These are phyloP conservation scores for Nymphalis io DNA, from an alignment of 1,140 invertebrate species.

Conservation along the genomic window DNA sequence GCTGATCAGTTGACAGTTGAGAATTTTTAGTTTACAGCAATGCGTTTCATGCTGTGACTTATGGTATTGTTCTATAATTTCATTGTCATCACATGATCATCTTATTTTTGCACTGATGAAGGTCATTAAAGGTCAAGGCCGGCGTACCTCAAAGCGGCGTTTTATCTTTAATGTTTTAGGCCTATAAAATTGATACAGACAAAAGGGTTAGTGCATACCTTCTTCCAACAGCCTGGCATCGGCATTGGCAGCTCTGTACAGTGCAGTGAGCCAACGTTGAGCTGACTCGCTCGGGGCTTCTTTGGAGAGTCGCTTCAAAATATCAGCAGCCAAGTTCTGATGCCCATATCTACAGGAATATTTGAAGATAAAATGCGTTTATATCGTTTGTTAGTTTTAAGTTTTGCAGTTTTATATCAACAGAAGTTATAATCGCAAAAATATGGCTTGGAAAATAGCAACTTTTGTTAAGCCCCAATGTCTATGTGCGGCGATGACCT, in stretches of 20 bases:
- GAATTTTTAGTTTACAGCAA: no score
- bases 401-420: background rate
- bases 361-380: background rate
- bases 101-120: no score
- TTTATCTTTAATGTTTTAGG: background rate
- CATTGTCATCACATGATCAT: no score
- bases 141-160: no score
- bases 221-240: conserved; percentile 73
- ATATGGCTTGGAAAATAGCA: no score
- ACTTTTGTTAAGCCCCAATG: no score
- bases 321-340: conserved; percentile 85
- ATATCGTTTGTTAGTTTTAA: no score
- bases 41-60: no score
- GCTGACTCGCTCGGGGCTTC: conserved; percentile 93
- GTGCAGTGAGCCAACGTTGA: conserved; percentile 93
- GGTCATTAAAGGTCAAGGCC: background rate
- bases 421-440: no score
- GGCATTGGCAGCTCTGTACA: conserved; percentile 86
- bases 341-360: conserved; percentile 86
- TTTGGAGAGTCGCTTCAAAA: conserved; percentile 85
- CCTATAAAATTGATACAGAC: background rate
- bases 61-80: no score
- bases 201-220: conserved; percentile 37
- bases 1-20: no score
- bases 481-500: no score